phyloP scores from a whole-genome alignment of 2,797 vertebrate genomes.

The Megaceryle alcyon region DNA sequence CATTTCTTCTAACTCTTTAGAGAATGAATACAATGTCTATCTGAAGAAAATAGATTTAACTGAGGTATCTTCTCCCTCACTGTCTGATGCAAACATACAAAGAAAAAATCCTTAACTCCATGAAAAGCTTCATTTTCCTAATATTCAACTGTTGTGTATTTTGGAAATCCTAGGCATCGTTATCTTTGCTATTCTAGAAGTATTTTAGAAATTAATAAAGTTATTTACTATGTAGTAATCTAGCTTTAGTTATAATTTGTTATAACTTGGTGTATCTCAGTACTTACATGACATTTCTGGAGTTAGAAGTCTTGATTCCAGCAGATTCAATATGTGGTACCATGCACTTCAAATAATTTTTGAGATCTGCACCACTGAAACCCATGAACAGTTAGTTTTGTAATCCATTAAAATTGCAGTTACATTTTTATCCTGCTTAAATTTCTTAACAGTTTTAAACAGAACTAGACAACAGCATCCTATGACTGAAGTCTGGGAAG shows the following conservation, averaged over 20 bases:
- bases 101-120: neutral
- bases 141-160: neutral
- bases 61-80: neutral
- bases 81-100: neutral
- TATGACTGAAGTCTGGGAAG: neutral
- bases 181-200: neutral
- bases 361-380: constrained; percentile 77
- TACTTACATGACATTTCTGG: constrained; percentile 74
- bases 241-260: neutral
- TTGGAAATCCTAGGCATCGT: neutral
- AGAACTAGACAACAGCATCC: neutral
- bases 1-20: neutral
- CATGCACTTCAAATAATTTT: constrained; percentile 76
- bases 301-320: constrained; percentile 70
- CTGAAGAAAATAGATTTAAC: neutral
- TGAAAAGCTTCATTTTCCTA: neutral
- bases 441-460: neutral
- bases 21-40: neutral
- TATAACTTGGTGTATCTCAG: neutral
- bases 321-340: constrained; percentile 76
- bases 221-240: neutral
- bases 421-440: neutral
- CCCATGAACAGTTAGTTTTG: neutral
- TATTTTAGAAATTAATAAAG: neutral
- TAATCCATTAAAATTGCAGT: neutral